Evolutionary conservation across 2,797 vertebrate genomes (phyloP).

Genomic region (Steatocranus sp.): DNA sequence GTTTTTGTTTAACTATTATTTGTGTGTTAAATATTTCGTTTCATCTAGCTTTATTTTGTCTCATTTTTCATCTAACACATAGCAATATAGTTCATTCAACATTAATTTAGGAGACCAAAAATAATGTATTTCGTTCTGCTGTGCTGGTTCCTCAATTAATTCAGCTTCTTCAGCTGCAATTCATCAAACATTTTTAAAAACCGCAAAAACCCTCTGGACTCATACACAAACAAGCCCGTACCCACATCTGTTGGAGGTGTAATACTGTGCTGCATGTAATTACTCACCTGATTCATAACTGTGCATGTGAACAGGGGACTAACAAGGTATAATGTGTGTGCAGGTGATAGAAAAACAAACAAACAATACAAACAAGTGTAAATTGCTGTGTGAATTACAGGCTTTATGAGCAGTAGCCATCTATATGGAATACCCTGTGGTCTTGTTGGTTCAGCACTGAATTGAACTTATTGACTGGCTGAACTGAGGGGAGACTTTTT

Average conservation of each 20-base stretch:
- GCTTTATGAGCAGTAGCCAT: background rate
- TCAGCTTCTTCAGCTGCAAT: background rate
- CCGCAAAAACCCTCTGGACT: background rate
- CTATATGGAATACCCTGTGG: background rate
- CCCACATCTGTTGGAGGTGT: background rate
- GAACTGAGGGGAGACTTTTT: background rate
- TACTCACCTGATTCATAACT: slow-evolving; percentile 5
- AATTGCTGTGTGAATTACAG: background rate
- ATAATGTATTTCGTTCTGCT: background rate
- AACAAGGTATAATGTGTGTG: background rate
- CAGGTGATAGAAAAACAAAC: background rate
- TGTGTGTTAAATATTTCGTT: background rate
- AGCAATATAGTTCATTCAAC: background rate
- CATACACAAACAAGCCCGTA: background rate
- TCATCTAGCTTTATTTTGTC: background rate
- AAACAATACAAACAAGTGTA: background rate
- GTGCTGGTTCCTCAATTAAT: background rate
- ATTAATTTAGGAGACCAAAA: background rate
- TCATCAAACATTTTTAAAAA: background rate
- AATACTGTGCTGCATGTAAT: background rate
- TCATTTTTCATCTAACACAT: background rate
- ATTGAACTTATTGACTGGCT: background rate
- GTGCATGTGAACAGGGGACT: background rate
- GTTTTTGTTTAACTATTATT: background rate
- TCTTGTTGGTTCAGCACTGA: background rate